These are phyloP conservation scores for Halcyon leucocephala DNA, from an alignment of 2,797 vertebrate species.

Conservation along the genomic window DNA sequence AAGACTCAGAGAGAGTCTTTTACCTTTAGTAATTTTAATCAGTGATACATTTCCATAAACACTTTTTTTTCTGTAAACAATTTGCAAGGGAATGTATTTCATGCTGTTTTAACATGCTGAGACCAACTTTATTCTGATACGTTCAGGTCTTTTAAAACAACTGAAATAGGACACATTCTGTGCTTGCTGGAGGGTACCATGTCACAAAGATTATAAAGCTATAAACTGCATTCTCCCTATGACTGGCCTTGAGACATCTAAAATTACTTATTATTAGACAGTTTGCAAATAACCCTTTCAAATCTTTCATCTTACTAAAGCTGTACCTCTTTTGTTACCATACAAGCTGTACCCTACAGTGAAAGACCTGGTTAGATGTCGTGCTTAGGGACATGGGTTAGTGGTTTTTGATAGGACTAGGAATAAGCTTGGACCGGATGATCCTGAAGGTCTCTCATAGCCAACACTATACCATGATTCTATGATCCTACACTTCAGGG, in stretches of 20 bases:
- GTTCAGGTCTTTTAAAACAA: constrained; percentile 72
- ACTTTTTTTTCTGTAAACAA: constrained; percentile 75
- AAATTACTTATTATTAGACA: constrained; percentile 71
- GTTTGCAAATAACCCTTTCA: constrained; percentile 69
- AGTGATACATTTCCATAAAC: constrained; percentile 72
- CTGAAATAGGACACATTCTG: constrained; percentile 73
- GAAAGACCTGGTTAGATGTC: too few relatives aligned
- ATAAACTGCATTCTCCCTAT: constrained; percentile 66
- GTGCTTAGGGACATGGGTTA: too few relatives aligned
- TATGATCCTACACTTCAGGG: too few relatives aligned
- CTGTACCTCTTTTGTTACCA: neutral
- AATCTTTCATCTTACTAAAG: constrained; percentile 46
- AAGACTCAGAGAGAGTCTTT: constrained; percentile 70
- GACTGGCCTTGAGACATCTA: constrained; percentile 69
- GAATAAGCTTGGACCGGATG: too few relatives aligned
- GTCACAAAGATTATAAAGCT: constrained; percentile 73
- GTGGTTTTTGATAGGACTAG: too few relatives aligned
- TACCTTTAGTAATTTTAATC: constrained; percentile 77
- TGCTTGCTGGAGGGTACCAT: constrained; percentile 64
- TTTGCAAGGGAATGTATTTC: constrained; percentile 77
- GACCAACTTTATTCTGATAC: constrained; percentile 70
- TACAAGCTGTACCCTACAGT: neutral
- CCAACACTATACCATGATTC: too few relatives aligned
- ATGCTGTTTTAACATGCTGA: constrained; percentile 75
- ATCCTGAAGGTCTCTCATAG: too few relatives aligned